phyloP scores from a whole-genome alignment of 2,888 invertebrate species.

The Willowsia nigromaculata region DNA sequence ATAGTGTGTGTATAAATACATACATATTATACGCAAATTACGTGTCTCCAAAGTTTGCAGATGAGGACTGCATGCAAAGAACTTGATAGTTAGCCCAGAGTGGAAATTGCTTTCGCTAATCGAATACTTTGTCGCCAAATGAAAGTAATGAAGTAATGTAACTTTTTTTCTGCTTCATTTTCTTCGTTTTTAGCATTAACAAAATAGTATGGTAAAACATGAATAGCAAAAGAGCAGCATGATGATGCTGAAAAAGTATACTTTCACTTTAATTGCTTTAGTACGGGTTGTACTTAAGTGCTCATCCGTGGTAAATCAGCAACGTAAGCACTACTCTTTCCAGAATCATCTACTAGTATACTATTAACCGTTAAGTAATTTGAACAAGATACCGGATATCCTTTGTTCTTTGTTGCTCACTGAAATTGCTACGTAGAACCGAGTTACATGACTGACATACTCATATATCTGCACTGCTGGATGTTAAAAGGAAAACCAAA shows the following conservation, averaged over 20 bases:
- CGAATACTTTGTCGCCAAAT: slow-evolving; percentile 54
- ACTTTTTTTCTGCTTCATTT: neutral
- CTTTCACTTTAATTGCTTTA: slow-evolving; percentile 15
- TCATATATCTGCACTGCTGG: neutral
- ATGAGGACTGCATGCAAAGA: neutral
- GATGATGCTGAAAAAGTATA: neutral
- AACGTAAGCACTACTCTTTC: neutral
- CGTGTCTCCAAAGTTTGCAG: neutral
- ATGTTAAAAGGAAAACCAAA: neutral
- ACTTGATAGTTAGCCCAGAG: neutral
- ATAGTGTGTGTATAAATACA: neutral
- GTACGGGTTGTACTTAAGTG: neutral
- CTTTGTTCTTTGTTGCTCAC: neutral
- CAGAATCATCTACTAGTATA: neutral
- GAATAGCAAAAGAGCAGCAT: neutral
- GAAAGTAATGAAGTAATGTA: slow-evolving; percentile 18
- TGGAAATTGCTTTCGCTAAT: slow-evolving; percentile 57
- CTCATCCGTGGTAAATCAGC: neutral
- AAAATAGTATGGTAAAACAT: neutral
- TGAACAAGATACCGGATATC: slow-evolving; percentile 35
- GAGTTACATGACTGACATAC: too few species aligned
- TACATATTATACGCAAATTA: neutral
- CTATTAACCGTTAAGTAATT: slow-evolving; percentile 21
- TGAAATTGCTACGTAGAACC: neutral
- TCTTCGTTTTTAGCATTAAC: neutral